Conservation (phyloP, 2,888 invertebrate genomes). For the Caenorhabditis sulstoni region DNA sequence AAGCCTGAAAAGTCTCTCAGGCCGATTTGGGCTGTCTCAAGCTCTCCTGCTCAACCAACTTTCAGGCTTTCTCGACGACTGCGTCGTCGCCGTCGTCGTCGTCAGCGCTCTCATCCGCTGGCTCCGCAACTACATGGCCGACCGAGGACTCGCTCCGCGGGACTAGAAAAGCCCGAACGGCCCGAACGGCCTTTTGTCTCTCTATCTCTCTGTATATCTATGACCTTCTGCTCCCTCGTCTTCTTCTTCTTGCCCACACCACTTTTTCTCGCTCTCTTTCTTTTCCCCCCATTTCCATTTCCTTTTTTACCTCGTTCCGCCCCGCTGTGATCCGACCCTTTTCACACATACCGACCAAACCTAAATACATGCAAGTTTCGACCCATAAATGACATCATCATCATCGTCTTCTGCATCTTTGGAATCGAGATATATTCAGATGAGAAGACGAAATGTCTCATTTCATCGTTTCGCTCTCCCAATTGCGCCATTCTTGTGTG, state of each 20-base stretch:
- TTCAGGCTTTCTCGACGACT: conserved; percentile 56
- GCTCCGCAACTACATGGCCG: conserved; percentile 61
- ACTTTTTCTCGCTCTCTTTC: too few species aligned
- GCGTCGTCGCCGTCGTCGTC: conserved; percentile 47
- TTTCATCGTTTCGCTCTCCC: conserved; percentile 23
- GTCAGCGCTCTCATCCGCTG: conserved; percentile 50
- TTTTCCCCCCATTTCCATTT: neutral
- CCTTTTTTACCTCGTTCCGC: neutral
- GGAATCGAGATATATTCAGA: conserved; percentile 4
- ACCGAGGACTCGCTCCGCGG: conserved; percentile 50
- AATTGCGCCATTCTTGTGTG: conserved; percentile 33
- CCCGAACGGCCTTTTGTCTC: too few species aligned
- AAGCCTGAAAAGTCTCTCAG: too few species aligned
- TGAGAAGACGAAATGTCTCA: conserved; percentile 38
- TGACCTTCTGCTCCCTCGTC: neutral
- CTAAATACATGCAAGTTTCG: conserved; percentile 25
- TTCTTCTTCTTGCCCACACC: neutral
- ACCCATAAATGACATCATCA: conserved; percentile 1
- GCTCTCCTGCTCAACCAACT: too few species aligned
- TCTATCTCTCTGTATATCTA: neutral
- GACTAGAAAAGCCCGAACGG: neutral
- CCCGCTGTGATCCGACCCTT: conserved; percentile 37
- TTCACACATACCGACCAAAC: conserved; percentile 7
- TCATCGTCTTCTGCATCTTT: too few species aligned
- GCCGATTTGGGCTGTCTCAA: too few species aligned